Percentiles rank a stretch among this genome's conserved stretches.
phyloP scores from a whole-genome alignment of 2,113 vertebrate species.

The Chitala chitala region DNA sequence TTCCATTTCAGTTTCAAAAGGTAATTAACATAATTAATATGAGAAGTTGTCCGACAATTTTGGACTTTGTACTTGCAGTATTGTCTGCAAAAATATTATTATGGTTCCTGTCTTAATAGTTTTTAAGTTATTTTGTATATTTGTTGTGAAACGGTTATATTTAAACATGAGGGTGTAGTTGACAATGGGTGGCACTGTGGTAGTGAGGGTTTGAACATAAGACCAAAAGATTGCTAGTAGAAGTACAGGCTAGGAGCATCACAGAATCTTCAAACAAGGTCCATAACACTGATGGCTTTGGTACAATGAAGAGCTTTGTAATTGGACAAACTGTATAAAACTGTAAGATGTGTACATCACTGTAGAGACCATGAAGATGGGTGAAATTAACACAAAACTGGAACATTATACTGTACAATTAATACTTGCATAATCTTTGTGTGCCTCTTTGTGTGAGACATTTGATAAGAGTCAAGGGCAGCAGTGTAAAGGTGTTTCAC shows the following conservation, averaged over 20 bases:
- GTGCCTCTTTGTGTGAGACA: not conserved
- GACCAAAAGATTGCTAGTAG: not conserved
- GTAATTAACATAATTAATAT: not conserved
- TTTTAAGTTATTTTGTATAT: not conserved
- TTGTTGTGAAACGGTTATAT: not conserved
- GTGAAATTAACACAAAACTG: not conserved
- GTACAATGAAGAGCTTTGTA: not conserved
- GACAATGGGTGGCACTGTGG: not conserved
- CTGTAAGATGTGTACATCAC: not conserved
- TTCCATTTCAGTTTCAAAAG: not conserved
- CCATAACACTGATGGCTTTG: not conserved
- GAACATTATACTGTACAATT: not conserved
- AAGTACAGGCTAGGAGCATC: no score
- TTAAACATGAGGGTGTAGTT: not conserved
- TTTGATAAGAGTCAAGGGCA: not conserved
- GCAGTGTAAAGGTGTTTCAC: not conserved
- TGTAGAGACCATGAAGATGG: not conserved
- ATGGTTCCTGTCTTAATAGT: not conserved
- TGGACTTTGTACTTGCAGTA: no score
- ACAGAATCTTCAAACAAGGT: not conserved
- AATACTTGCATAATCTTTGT: constrained; percentile 6
- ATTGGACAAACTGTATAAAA: not conserved
- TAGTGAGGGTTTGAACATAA: not conserved
- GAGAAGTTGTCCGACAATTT: not conserved
- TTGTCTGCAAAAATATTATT: not conserved